These are phyloP conservation scores for Loris lydekkerianus DNA, from an alignment of 2,797 vertebrate genomes.

Conservation along the genomic window DNA sequence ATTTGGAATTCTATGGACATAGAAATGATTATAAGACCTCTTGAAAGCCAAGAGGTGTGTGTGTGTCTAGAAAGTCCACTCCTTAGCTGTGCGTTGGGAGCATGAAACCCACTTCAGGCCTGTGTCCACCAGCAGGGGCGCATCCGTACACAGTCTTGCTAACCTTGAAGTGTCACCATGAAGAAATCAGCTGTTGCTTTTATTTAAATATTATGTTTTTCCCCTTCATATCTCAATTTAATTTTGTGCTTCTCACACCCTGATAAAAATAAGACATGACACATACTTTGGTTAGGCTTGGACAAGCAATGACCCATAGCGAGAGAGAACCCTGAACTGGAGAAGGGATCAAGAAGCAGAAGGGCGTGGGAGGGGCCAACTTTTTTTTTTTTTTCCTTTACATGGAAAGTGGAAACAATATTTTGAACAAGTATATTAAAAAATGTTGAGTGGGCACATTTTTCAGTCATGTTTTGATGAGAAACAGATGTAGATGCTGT, in stretches of 20 bases:
- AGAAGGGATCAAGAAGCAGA: constrained; percentile 64
- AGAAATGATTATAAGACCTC: background rate
- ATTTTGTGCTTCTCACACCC: constrained; percentile 39
- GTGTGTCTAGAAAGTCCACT: background rate
- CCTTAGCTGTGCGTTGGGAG: background rate
- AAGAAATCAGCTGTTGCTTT: constrained; percentile 15
- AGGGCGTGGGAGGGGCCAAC: constrained; percentile 67
- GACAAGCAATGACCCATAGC: constrained; percentile 61
- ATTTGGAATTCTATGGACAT: constrained; percentile 32
- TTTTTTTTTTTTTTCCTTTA: constrained; percentile 86
- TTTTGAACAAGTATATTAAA: constrained; percentile 84
- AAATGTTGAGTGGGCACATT: constrained; percentile 87
- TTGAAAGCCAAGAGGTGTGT: background rate
- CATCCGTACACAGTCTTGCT: background rate
- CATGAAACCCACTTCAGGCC: background rate
- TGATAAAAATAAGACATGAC: constrained; percentile 71
- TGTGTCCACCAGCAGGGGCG: background rate
- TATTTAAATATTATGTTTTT: constrained; percentile 10
- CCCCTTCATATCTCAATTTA: background rate
- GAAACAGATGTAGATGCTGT: constrained; percentile 86
- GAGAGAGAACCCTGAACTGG: constrained; percentile 59
- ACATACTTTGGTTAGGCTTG: constrained; percentile 58
- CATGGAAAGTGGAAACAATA: constrained; percentile 79
- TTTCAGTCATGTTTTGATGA: constrained; percentile 84
- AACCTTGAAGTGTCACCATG: background rate